Percentiles rank a stretch among this genome's conserved stretches.
Evolutionary conservation across 2,797 vertebrate species (phyloP).

Genomic region (Smutsia gigantea): DNA sequence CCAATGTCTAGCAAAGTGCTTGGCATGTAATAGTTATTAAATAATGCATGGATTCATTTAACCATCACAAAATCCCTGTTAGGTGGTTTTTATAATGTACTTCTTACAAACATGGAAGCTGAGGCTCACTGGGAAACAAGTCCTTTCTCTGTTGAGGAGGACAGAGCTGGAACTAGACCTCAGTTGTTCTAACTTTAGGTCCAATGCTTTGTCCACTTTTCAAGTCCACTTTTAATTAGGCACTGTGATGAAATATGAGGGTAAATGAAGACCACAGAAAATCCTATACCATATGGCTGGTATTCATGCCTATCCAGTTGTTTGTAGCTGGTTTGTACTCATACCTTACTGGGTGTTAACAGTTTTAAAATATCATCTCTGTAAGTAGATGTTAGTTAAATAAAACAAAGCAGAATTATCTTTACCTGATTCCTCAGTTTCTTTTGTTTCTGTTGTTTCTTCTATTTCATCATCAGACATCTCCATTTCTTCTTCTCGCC

Average conservation of each 20-base stretch:
- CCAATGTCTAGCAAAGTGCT: slow-evolving; percentile 8
- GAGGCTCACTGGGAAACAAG: background rate
- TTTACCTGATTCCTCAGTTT: slow-evolving; percentile 92
- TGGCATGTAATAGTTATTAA: slow-evolving; percentile 38
- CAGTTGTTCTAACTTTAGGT: slow-evolving; percentile 20
- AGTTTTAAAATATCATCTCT: slow-evolving; percentile 28
- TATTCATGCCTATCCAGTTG: background rate
- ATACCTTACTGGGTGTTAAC: background rate
- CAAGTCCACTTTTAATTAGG: slow-evolving; percentile 21
- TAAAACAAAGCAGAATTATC: slow-evolving; percentile 18
- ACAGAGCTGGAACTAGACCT: slow-evolving; percentile 16
- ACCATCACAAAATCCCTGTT: slow-evolving; percentile 16
- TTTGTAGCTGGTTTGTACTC: background rate
- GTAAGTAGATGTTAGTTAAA: slow-evolving; percentile 3
- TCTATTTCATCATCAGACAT: slow-evolving; percentile 99
- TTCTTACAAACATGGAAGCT: background rate
- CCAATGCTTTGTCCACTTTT: background rate
- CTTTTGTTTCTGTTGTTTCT: slow-evolving; percentile 91
- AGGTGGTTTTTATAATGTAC: slow-evolving; percentile 17
- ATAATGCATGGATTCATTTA: slow-evolving; percentile 25
- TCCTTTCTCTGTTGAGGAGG: background rate
- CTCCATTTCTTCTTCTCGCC: slow-evolving; percentile 98
- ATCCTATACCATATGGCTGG: background rate
- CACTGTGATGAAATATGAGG: background rate
- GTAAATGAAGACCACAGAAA: slow-evolving; percentile 32